Evolutionary conservation across 2,113 vertebrate genomes (phyloP).

Genomic region (Corythaixoides concolor): DNA sequence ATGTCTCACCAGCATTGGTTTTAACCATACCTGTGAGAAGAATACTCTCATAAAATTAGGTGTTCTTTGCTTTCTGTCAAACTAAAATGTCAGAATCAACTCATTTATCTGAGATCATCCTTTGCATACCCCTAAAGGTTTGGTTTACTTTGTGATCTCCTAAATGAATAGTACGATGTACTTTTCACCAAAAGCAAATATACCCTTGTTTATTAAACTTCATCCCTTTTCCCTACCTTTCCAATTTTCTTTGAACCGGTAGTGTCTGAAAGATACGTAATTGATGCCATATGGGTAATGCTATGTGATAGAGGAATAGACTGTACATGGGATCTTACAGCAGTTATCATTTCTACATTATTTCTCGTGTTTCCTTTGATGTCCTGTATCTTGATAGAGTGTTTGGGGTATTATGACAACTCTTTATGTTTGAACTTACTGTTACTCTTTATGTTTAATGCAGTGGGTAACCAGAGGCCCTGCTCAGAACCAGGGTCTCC

Average conservation of each 20-base stretch:
- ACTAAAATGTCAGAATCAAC: slow-evolving; percentile 6
- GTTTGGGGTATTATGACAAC: background rate
- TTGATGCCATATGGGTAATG: background rate
- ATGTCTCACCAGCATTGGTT: slow-evolving; percentile 60
- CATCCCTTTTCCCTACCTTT: background rate
- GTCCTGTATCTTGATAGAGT: background rate
- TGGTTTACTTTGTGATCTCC: background rate
- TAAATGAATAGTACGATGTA: background rate
- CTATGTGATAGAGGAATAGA: background rate
- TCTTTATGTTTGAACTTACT: background rate
- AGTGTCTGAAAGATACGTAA: background rate
- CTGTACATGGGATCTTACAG: background rate
- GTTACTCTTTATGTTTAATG: background rate
- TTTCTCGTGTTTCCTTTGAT: background rate
- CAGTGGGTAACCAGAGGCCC: background rate
- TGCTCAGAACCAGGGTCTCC: background rate
- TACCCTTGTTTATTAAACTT: background rate
- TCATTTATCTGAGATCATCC: slow-evolving; percentile 9
- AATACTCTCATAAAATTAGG: slow-evolving; percentile 61
- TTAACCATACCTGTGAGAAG: slow-evolving; percentile 64
- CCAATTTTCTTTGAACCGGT: background rate
- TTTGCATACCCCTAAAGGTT: background rate
- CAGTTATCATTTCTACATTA: slow-evolving; percentile 9
- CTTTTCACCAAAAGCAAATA: background rate
- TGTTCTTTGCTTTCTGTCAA: slow-evolving; percentile 56